Evolutionary conservation across 2,113 vertebrate genomes (phyloP).

Genomic region (Hydrochoerus hydrochaeris): DNA sequence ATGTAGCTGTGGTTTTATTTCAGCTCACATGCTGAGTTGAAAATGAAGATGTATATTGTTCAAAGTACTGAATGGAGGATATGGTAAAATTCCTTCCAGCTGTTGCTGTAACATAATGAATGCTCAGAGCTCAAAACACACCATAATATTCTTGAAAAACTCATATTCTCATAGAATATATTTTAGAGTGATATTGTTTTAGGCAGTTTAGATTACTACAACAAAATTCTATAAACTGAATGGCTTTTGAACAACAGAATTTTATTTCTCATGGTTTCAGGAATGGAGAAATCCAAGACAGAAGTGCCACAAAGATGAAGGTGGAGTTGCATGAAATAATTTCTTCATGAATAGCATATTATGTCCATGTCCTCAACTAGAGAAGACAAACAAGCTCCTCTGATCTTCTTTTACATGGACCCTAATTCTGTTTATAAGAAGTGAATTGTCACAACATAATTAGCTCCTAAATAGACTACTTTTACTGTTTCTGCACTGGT

Average conservation of each 20-base stretch:
- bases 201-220: not conserved
- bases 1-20: slow-evolving; percentile 43
- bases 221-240: not conserved
- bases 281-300: not conserved
- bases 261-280: not conserved
- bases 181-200: not conserved
- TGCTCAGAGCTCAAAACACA: slow-evolving; percentile 7
- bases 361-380: not conserved
- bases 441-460: not conserved
- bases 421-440: not conserved
- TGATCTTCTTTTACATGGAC: fast-evolving
- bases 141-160: not conserved
- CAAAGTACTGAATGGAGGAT: slow-evolving; percentile 28
- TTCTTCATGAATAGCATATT: fast-evolving
- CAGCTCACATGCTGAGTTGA: slow-evolving; percentile 28
- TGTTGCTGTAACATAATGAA: slow-evolving; percentile 8
- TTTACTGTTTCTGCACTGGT: not conserved
- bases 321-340: no score
- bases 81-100: slow-evolving; percentile 29
- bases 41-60: slow-evolving; percentile 60
- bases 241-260: not conserved
- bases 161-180: not conserved
- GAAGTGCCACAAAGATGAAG: not conserved
- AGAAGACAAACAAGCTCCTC: fast-evolving
- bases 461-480: not conserved